Evolutionary conservation across 2,113 vertebrate species (phyloP).

Genomic region (Capreolus pygargus): DNA sequence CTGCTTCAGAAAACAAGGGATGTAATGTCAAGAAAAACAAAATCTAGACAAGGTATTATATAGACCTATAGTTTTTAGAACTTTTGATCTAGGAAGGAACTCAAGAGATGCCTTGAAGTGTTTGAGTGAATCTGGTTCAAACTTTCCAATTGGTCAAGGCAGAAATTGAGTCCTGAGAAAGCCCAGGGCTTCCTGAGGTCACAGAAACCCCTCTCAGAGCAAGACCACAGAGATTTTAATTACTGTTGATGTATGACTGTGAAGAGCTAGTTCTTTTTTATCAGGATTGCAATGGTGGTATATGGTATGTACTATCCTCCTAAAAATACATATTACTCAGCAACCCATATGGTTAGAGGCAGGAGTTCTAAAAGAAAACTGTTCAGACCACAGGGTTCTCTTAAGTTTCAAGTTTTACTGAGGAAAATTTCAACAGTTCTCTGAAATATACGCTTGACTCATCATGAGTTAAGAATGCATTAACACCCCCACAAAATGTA

Average conservation of each 20-base stretch:
- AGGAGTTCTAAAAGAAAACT: constrained; percentile 59
- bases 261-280: not conserved
- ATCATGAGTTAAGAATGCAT: constrained; percentile 40
- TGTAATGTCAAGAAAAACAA: not conserved
- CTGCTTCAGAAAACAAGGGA: not conserved
- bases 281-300: not conserved
- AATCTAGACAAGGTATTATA: not conserved
- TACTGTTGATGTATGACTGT: not conserved
- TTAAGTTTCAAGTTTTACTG: constrained; percentile 35
- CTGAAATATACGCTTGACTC: constrained; percentile 48
- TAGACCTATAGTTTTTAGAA: not conserved
- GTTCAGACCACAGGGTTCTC: constrained; percentile 35
- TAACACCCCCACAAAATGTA: constrained; percentile 39
- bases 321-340: constrained; percentile 60
- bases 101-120: not conserved
- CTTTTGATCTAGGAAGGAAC: not conserved
- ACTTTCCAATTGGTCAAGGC: not conserved
- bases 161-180: not conserved
- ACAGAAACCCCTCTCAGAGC: not conserved
- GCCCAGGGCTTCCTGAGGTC: not conserved
- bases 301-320: not conserved
- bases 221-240: not conserved
- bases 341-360: constrained; percentile 49
- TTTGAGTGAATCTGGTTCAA: not conserved
- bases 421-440: constrained; percentile 29